A percentile compares a stretch with the other conserved stretches of the same genome.
Conservation (phyloP, 2,888 invertebrate species). For the Emmelina monodactyla region DNA sequence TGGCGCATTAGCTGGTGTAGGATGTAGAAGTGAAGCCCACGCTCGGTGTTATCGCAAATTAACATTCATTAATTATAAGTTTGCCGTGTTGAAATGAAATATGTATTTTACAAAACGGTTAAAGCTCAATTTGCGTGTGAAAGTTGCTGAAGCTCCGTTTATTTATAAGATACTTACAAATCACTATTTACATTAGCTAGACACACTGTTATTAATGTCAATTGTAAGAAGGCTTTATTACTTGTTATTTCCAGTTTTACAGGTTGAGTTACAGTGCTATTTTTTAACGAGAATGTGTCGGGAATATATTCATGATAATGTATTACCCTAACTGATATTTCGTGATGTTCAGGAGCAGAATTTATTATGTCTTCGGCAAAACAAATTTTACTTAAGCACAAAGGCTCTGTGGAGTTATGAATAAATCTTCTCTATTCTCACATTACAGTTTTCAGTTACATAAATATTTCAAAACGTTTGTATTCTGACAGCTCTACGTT, state of each 20-base stretch:
- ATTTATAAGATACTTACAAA: too few species aligned
- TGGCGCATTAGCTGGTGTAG: neutral
- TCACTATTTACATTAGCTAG: too few species aligned
- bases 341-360: too few species aligned
- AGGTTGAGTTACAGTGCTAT: too few species aligned
- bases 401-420: neutral
- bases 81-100: neutral
- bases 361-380: neutral
- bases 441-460: neutral
- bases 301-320: too few species aligned
- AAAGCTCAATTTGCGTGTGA: neutral
- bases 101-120: neutral
- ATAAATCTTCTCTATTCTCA: neutral
- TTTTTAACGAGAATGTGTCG: too few species aligned
- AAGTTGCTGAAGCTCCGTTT: neutral
- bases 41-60: slow-evolving; percentile 24
- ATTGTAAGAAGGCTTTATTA: too few species aligned
- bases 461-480: slow-evolving; percentile 30
- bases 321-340: too few species aligned
- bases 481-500: neutral
- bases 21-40: neutral
- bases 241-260: too few species aligned
- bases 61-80: slow-evolving; percentile 38
- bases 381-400: neutral
- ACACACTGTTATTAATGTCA: too few species aligned